Evolutionary conservation across 2,797 vertebrate genomes (phyloP).

Genomic region (Halcyon badia): DNA sequence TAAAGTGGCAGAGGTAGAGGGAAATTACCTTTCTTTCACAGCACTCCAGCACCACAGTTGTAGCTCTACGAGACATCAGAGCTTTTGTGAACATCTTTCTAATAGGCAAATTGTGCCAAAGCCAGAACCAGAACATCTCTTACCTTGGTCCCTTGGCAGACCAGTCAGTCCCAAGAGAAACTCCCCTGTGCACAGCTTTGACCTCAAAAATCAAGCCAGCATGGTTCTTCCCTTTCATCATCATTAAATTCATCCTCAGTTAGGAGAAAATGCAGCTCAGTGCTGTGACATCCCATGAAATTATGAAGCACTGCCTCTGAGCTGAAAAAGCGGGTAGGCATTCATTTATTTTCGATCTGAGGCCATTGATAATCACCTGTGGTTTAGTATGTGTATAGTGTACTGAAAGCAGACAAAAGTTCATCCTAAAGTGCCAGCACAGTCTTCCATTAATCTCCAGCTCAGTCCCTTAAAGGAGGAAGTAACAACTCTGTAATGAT

Average conservation of each 20-base stretch:
- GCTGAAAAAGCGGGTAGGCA: neutral
- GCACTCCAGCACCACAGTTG: neutral
- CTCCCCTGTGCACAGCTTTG: neutral
- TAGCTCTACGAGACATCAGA: neutral
- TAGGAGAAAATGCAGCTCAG: neutral
- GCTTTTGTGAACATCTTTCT: neutral
- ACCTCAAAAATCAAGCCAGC: neutral
- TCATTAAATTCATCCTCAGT: neutral
- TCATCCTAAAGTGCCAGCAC: slow-evolving; percentile 61
- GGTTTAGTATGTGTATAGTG: neutral
- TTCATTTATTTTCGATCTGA: slow-evolving; percentile 1
- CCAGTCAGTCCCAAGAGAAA: neutral
- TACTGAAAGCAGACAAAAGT: slow-evolving; percentile 62
- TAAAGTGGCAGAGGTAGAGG: neutral
- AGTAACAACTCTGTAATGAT: slow-evolving; percentile 77
- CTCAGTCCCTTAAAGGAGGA: slow-evolving; percentile 74
- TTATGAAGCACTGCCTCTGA: neutral
- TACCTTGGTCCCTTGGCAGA: neutral
- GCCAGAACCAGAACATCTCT: neutral
- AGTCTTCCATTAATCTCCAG: slow-evolving; percentile 72
- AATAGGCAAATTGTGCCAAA: neutral
- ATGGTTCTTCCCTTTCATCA: neutral
- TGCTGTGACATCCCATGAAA: neutral
- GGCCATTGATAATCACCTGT: slow-evolving; percentile 62
- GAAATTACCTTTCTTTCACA: neutral